Base-by-base conservation (phyloP, 2,888 invertebrate genomes). In the Acronicta aceris region DNA sequence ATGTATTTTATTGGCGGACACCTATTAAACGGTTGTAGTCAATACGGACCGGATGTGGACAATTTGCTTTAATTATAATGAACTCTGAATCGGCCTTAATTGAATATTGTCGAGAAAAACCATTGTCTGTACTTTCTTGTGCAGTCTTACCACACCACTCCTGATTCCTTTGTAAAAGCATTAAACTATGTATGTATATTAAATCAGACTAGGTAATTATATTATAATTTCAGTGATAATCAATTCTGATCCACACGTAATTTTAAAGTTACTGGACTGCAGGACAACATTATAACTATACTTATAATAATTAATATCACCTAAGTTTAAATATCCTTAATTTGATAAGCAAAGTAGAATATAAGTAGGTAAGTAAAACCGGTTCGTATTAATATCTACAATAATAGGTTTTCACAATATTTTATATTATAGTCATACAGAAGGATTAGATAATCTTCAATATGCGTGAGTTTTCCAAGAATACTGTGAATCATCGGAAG, bases 21-120 rank as follows among this genome's bases (percentile, higher is more conserved):
- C 91, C 89, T 92, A 89, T 89, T 91, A 87, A 88, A 88, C 82
- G 81, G 81, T 70, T 83, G 85, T 82, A 81, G 86, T 85, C 90
- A 88, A 91, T 91, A 86, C 82, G 82, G 84, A 81, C 90, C 92
- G 93, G 94, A 94, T 91, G 93, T 87, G 76, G 84, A 81, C 92
- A 93, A 93, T 94, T 93, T 89, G 88, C 82, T 87, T 88, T 91
- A 92, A 91, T 91, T 91, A 86, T 87, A 83, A 81, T 78, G 78
- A 81, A 83, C 85, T 84, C 78, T 49, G 78, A 82, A 82, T 70
- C 42, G 79, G 76, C 77, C 78, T 82, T 79, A 74, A 65, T 71
- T 76, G 60, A 67, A 69, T 74, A 53, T 65, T 60, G 60, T 56
- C 65, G 67, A 76, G 71, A 71, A 76, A 70, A 61, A 65, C 55